Evolutionary conservation across 2,113 vertebrate species (phyloP).

Genomic region (Microcebus griseorufus): DNA sequence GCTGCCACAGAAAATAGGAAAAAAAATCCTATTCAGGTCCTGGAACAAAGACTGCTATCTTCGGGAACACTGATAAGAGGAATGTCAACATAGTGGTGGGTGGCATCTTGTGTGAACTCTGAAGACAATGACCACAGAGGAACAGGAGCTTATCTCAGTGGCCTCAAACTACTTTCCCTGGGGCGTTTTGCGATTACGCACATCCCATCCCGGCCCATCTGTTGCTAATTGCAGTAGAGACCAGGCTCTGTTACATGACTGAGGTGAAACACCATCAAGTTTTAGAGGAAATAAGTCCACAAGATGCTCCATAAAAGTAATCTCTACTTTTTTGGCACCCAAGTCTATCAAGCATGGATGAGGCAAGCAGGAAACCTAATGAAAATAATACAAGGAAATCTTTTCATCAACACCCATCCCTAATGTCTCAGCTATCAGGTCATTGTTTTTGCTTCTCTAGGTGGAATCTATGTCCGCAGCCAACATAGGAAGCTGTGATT

Average conservation of each 20-base stretch:
- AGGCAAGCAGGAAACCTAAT: constrained; percentile 82
- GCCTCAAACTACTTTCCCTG: not conserved
- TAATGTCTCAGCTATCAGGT: constrained; percentile 70
- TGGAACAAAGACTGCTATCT: constrained; percentile 28
- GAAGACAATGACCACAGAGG: constrained; percentile 59
- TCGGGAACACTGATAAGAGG: not conserved
- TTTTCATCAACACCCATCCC: constrained; percentile 77
- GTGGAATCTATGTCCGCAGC: not conserved
- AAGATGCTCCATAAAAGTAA: constrained; percentile 61
- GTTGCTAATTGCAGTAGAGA: constrained; percentile 18
- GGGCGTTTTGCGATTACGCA: constrained; percentile 18
- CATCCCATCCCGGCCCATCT: not conserved
- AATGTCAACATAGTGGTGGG: constrained; percentile 1
- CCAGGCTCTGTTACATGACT: not conserved
- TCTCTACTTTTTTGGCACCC: constrained; percentile 71
- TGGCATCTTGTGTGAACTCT: constrained; percentile 54
- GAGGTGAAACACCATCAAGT: constrained; percentile 57
- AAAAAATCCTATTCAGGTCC: not conserved
- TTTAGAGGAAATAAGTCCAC: constrained; percentile 67
- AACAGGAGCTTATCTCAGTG: constrained; percentile 32
- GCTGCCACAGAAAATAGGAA: not conserved
- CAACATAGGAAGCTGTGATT: constrained; percentile 65
- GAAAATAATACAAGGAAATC: constrained; percentile 80
- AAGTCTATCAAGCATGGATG: constrained; percentile 57
- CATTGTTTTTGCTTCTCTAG: constrained; percentile 70